A percentile compares a stretch with the other conserved stretches of the same genome.
phyloP scores from a whole-genome alignment of 2,113 vertebrate species.

The Siphamia tubifer region DNA sequence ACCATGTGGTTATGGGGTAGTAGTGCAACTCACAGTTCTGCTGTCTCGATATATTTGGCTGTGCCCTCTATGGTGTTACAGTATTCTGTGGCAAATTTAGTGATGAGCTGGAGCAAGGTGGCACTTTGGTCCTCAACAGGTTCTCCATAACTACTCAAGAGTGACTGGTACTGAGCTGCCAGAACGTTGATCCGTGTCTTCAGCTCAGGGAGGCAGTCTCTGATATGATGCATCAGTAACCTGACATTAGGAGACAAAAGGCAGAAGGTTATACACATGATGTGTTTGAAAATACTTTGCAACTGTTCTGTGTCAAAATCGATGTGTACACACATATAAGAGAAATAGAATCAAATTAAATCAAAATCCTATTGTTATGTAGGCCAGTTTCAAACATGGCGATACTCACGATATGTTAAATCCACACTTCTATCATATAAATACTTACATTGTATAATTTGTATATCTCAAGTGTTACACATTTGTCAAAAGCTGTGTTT shows the following conservation, averaged over 20 bases:
- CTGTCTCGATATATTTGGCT: conserved; percentile 98
- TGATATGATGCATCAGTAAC: conserved; percentile 97
- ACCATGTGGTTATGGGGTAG: conserved; percentile 29
- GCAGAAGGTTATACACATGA: conserved; percentile 8
- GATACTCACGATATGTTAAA: background rate
- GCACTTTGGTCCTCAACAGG: conserved; percentile 96
- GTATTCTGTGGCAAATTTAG: conserved; percentile 98
- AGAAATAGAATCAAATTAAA: too few species aligned
- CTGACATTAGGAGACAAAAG: conserved; percentile 68
- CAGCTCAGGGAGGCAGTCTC: conserved; percentile 96
- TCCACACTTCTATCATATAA: background rate
- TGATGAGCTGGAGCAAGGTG: conserved; percentile 97
- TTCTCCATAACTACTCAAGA: conserved; percentile 95
- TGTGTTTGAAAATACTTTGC: background rate
- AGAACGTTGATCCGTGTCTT: conserved; percentile 98
- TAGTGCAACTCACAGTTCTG: conserved; percentile 89
- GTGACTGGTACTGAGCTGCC: conserved; percentile 96
- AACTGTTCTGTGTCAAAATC: background rate
- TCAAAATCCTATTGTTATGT: background rate
- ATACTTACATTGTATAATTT: too few species aligned
- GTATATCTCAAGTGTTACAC: too few species aligned
- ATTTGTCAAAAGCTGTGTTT: too few species aligned
- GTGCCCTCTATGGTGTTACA: conserved; percentile 99
- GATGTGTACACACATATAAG: background rate
- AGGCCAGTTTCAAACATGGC: background rate